Evolutionary conservation across 2,797 vertebrate species (phyloP).

Genomic region (Adrianichthys oophorus): DNA sequence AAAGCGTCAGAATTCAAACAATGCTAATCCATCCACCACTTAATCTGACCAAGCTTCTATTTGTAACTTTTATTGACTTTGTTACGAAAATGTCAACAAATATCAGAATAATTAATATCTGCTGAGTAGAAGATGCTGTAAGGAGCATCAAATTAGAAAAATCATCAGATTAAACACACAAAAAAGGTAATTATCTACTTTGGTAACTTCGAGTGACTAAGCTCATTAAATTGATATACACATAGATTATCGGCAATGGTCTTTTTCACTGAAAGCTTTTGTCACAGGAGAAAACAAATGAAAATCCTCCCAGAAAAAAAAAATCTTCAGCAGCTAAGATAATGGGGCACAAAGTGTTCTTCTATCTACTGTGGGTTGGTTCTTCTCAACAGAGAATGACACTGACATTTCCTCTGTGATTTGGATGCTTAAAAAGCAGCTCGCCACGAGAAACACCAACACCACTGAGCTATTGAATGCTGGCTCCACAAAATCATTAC

Average conservation of each 20-base stretch:
- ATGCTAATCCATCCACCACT: too few relatives aligned
- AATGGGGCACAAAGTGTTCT: neutral
- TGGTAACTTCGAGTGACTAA: neutral
- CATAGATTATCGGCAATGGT: neutral
- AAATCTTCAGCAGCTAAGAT: neutral
- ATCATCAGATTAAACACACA: neutral
- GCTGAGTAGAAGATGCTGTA: too few relatives aligned
- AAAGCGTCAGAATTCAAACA: too few relatives aligned
- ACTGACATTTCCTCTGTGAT: conserved; percentile 48
- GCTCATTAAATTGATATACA: neutral
- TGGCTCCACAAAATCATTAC: conserved; percentile 63
- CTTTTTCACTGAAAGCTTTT: neutral
- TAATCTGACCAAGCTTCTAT: too few relatives aligned
- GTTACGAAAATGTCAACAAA: too few relatives aligned
- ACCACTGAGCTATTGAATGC: conserved; percentile 53
- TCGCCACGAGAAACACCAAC: conserved; percentile 50
- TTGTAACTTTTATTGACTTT: too few relatives aligned
- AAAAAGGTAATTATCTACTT: neutral
- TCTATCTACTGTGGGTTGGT: neutral
- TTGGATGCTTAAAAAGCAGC: conserved; percentile 48
- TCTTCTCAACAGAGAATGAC: conserved; percentile 26
- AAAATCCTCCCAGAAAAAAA: neutral
- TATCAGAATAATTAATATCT: too few relatives aligned
- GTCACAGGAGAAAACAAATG: neutral
- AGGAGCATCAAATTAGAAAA: too few relatives aligned